Conservation (phyloP, 1,140 invertebrate species). For the Macrobrachium rosenbergii region DNA sequence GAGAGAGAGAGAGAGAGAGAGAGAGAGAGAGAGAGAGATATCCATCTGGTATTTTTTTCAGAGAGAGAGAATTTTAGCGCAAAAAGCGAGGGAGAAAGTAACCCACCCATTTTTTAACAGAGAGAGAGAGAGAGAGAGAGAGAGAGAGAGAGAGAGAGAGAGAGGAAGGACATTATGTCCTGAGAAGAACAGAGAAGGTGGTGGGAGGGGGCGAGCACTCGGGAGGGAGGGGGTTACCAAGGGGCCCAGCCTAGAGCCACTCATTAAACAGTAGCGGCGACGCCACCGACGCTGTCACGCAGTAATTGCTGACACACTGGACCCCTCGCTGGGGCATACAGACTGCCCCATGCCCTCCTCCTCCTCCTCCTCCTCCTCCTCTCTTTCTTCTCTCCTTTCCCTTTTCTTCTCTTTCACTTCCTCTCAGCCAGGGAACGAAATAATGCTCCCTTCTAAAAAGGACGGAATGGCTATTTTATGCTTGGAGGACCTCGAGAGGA, state of each 20-base stretch:
- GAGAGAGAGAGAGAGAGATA: background rate
- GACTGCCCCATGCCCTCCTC: background rate
- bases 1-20: background rate
- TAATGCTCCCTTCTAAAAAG: background rate
- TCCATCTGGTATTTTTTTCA: too few relatives aligned
- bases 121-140: background rate
- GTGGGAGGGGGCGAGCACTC: background rate
- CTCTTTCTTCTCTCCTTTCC: background rate
- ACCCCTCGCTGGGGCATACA: background rate
- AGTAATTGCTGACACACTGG: background rate
- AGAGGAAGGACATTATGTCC: background rate
- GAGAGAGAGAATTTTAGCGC: background rate
- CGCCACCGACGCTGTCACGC: background rate
- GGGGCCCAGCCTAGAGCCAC: background rate
- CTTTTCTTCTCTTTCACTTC: slow-evolving; percentile 14
- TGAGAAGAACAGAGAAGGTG: background rate
- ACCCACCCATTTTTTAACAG: too few relatives aligned
- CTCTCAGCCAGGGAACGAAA: background rate
- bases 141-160: background rate
- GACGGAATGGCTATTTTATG: background rate
- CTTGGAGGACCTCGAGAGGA: too few relatives aligned
- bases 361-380: slow-evolving; percentile 18
- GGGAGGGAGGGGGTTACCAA: background rate
- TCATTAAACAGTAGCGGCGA: background rate
- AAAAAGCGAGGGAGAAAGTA: too few relatives aligned